phyloP scores from a whole-genome alignment of 2,113 vertebrate species.

The Daphoenositta chrysoptera region DNA sequence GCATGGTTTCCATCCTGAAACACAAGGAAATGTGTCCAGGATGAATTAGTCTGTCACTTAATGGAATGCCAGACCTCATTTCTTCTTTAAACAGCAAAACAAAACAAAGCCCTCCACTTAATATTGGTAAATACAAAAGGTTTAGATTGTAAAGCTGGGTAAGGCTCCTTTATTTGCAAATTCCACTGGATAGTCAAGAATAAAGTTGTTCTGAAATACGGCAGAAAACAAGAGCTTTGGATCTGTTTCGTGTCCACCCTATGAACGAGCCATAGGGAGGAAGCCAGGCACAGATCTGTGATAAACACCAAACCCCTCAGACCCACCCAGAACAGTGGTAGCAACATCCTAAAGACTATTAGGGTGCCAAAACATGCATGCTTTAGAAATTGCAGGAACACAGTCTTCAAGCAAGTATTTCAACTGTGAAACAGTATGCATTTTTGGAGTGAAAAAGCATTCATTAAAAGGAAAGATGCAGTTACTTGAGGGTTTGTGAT shows the following conservation, averaged over 20 bases:
- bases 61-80: slow-evolving; percentile 11
- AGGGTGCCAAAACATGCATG: not conserved
- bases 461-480: not conserved
- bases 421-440: not conserved
- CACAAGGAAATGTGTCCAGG: not conserved
- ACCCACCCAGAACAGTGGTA: not conserved
- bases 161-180: not conserved
- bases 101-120: not conserved
- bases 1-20: slow-evolving; percentile 20
- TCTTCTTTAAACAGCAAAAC: not conserved
- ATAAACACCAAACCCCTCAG: not conserved
- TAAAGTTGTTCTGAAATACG: not conserved
- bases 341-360: fast-evolving
- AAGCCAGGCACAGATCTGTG: not conserved
- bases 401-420: not conserved
- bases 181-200: not conserved
- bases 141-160: not conserved
- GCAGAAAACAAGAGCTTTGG: not conserved
- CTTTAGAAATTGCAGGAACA: not conserved
- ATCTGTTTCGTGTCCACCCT: not conserved
- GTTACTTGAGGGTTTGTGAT: not conserved
- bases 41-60: slow-evolving; percentile 34
- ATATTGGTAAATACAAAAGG: not conserved
- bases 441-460: not conserved
- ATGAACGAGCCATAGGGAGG: not conserved